Evolutionary conservation across 2,113 vertebrate species (phyloP).

Genomic region (Petrocephalus microphthalmus): DNA sequence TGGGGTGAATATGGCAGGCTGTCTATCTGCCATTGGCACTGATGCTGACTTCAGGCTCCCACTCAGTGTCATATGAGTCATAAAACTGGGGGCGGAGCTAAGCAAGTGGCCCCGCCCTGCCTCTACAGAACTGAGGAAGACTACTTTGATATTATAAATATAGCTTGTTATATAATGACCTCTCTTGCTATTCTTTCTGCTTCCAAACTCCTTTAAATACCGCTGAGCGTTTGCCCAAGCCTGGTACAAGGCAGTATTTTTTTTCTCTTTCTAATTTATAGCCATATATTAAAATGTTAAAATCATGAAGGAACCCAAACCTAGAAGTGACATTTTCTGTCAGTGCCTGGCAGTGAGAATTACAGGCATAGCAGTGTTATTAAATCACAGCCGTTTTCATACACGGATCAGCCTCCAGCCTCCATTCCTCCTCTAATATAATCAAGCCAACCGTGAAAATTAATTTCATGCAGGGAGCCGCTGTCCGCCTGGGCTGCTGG

Average conservation of each 20-base stretch:
- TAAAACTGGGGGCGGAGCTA: not conserved
- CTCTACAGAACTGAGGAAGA: not conserved
- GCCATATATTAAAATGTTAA: not conserved
- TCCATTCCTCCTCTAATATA: not conserved
- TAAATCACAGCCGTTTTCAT: not conserved
- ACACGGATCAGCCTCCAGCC: not conserved
- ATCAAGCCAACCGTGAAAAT: slow-evolving; percentile 3
- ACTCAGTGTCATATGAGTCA: not conserved
- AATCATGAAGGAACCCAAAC: not conserved
- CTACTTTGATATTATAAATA: not conserved
- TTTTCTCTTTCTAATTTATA: not conserved
- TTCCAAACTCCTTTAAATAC: not conserved
- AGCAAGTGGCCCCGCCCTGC: not conserved
- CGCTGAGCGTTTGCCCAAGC: not conserved
- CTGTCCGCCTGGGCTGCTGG: not conserved
- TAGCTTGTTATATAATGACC: not conserved
- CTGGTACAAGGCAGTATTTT: not conserved
- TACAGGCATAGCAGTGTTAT: not conserved
- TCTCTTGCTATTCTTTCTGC: not conserved
- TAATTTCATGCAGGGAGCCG: slow-evolving; percentile 1
- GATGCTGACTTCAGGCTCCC: not conserved
- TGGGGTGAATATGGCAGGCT: not conserved
- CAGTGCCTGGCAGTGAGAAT: not conserved
- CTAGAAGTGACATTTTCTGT: not conserved
- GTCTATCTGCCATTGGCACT: not conserved